Conservation (phyloP, 2,113 vertebrate species). For the Corydoras maculifer region DNA sequence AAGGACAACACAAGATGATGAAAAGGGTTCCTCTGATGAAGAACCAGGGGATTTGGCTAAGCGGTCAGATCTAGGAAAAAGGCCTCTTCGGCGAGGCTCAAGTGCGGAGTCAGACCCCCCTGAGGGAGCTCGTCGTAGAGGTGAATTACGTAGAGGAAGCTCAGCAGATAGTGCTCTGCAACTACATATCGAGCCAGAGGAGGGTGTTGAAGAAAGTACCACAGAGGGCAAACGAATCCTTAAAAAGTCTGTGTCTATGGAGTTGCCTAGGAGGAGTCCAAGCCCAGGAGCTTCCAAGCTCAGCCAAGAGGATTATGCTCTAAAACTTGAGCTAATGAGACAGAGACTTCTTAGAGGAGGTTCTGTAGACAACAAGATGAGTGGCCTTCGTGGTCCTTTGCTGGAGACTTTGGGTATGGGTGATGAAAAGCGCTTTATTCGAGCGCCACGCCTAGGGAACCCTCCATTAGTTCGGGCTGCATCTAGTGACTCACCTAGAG, state of each 20-base stretch:
- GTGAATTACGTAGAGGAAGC: conserved; percentile 80
- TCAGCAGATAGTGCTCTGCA: conserved; percentile 85
- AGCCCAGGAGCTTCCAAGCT: conserved; percentile 76
- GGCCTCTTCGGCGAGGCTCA: conserved; percentile 72
- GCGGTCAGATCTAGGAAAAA: conserved; percentile 61
- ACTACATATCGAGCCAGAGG: conserved; percentile 61
- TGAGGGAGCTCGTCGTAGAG: conserved; percentile 61
- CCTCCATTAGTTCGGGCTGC: conserved; percentile 76
- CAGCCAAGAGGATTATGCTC: conserved; percentile 80
- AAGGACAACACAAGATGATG: conserved; percentile 55
- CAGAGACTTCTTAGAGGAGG: conserved; percentile 81
- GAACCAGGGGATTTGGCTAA: conserved; percentile 58
- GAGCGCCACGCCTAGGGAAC: conserved; percentile 62
- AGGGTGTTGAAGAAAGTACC: conserved; percentile 50
- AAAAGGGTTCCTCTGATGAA: conserved; percentile 70
- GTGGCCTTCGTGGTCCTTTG: conserved; percentile 87
- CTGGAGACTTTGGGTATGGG: conserved; percentile 83
- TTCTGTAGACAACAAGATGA: conserved; percentile 83
- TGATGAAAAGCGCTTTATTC: conserved; percentile 68
- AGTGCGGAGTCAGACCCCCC: conserved; percentile 70
- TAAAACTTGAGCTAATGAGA: conserved; percentile 87
- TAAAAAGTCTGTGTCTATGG: conserved; percentile 83
- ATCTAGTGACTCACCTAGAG: conserved; percentile 75
- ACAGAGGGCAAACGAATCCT: conserved; percentile 61
- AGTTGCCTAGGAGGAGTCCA: conserved; percentile 71